Base-by-base conservation (phyloP, 2,888 invertebrate species). In the Caenorhabditis sinica region DNA sequence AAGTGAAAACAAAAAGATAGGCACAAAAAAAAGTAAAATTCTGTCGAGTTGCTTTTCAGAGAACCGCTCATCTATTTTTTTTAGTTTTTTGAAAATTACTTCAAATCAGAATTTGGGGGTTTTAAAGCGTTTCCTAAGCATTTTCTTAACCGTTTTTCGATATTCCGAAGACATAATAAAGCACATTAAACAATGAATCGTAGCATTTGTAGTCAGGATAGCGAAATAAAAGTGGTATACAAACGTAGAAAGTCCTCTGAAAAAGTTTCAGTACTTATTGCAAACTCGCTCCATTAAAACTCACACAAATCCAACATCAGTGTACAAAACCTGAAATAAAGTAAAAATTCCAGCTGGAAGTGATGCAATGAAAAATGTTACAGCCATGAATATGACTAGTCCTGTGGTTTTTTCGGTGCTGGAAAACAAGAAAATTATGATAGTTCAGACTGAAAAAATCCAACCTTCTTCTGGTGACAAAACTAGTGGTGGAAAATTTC, bases 251-350 rank as follows among this genome's bases (percentile, higher is more conserved):
- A 72, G 5, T 20, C 28, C 36, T 49, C 72, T 72, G 61, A 49
- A 72, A 65, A 40, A 2, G 8, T 25, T 25, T 53, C 9, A n/a
- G 11, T 23, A n/a, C 13, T 25, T 15, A 53, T 8, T 36, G 5
- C 11, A 5, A 36, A 36, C n/a, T n/a, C n/a, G n/a, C n/a, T n/a
- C n/a, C n/a, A n/a, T n/a, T n/a, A 8, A 36, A n/a, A n/a, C 65
- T 74, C n/a, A 74, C 75, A 75, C 9, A 25, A 75, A 75, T 53
- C 66, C 65, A 13, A 33, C 13, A 56, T 74, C 74, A 1, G 43
- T 43, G 36, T 58, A 58, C 1, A 58, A 17, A 4, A 65, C 66
- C 25, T 68, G 58, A 28, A 68, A 33, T 1, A 49, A 8, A 0
- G 58, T 49, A 25, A 43, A n/a, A 9, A 76, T 20, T 28, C 76